Conservation (phyloP, 2,888 invertebrate species). For the Xestia rhomboidea region DNA sequence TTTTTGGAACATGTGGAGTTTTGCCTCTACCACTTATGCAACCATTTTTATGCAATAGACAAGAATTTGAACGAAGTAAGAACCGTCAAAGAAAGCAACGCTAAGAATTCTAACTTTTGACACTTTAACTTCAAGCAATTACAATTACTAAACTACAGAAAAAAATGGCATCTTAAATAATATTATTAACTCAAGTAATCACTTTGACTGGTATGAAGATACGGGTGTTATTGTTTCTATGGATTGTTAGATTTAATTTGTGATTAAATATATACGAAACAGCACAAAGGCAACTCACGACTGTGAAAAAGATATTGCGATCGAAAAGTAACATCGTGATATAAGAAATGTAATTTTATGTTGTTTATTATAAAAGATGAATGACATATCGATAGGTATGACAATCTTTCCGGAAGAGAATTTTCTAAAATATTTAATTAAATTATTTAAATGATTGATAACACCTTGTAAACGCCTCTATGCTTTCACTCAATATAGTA, state of each 20-base stretch:
- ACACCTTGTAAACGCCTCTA: background rate
- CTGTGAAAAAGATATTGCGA: no score
- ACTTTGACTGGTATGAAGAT: no score
- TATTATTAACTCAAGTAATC: no score
- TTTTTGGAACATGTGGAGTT: background rate
- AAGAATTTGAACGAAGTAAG: no score
- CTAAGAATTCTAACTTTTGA: no score
- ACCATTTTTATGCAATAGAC: background rate
- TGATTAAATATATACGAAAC: background rate
- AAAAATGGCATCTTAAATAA: no score
- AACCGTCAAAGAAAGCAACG: no score
- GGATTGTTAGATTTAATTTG: background rate
- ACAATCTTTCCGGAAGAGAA: background rate
- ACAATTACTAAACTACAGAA: no score
- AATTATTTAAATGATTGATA: background rate
- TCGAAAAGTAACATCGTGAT: no score
- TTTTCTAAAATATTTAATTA: background rate
- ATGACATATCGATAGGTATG: background rate
- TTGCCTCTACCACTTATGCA: no score
- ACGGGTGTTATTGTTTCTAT: background rate
- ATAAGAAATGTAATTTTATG: background rate
- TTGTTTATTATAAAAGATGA: background rate
- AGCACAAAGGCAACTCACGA: background rate
- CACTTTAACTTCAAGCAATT: no score
- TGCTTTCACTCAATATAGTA: constrained; percentile 29